phyloP scores from a whole-genome alignment of 2,113 vertebrate genomes.

The Semnornis frantzii region DNA sequence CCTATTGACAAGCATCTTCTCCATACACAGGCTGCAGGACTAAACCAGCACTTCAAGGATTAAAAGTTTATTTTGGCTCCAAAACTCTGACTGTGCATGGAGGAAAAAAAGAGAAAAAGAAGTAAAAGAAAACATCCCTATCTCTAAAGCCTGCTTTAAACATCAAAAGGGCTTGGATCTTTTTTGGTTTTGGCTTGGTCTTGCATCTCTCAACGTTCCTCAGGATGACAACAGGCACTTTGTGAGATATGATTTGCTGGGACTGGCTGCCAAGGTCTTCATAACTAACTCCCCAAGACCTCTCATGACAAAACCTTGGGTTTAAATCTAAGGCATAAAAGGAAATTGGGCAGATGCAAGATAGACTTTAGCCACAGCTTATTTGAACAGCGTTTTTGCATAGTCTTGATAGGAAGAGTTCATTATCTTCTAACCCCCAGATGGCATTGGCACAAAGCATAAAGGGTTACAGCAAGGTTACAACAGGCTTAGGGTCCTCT shows the following conservation, averaged over 20 bases:
- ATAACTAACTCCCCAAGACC: neutral
- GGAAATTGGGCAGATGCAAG: conserved; percentile 26
- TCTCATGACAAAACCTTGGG: neutral
- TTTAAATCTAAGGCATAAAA: conserved; percentile 3
- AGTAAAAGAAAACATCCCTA: neutral
- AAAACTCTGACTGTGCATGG: neutral
- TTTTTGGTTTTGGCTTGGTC: neutral
- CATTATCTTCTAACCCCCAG: conserved; percentile 52
- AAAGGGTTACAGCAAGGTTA: neutral
- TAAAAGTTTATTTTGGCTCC: neutral
- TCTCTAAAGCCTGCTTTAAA: conserved; percentile 37
- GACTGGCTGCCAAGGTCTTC: neutral
- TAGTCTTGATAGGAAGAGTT: conserved; percentile 20
- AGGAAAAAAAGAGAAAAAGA: neutral
- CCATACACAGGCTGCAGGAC: neutral
- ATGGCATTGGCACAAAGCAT: neutral
- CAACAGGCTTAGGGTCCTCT: neutral
- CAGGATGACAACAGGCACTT: conserved; percentile 8
- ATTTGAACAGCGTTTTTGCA: conserved; percentile 18
- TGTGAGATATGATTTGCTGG: conserved; percentile 14
- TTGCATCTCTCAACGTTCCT: neutral
- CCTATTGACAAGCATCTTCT: neutral
- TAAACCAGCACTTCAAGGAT: conserved; percentile 42
- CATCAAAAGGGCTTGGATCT: conserved; percentile 7
- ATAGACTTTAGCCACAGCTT: neutral